Conservation (phyloP, 2,888 invertebrate species). For the Drosophila nr. perissopoda region DNA sequence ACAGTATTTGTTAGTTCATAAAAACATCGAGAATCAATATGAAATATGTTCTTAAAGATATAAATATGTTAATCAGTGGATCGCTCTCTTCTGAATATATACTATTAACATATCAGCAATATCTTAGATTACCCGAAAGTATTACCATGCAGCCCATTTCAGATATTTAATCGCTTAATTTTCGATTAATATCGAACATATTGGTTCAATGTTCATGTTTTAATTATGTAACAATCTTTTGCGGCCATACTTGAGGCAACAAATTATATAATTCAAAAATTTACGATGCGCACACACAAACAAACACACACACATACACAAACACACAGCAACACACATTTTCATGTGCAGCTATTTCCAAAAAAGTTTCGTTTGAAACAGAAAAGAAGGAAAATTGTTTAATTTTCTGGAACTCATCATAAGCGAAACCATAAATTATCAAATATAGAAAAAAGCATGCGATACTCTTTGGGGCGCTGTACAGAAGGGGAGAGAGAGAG, state of each 20-base stretch:
- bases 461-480: conserved; percentile 23
- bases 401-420: conserved; percentile 84
- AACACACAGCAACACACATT: conserved; percentile 21
- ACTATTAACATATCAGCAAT: neutral
- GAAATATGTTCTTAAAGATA: neutral
- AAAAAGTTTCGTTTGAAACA: conserved; percentile 43
- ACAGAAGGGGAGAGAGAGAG: neutral
- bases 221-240: conserved; percentile 44
- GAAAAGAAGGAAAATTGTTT: conserved; percentile 72
- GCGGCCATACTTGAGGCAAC: conserved; percentile 32
- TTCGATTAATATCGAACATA: conserved; percentile 8
- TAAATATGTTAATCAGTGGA: neutral
- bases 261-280: conserved; percentile 54
- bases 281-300: conserved; percentile 34
- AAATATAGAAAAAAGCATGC: conserved; percentile 49
- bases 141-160: neutral
- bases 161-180: conserved; percentile 18
- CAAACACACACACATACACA: conserved; percentile 15
- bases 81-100: neutral
- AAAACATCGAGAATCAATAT: neutral
- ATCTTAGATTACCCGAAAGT: neutral
- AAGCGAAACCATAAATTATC: conserved; percentile 82
- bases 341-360: conserved; percentile 44
- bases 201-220: conserved; percentile 22
- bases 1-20: neutral